Percentiles rank a stretch among this genome's conserved stretches.
Evolutionary conservation across 37 sponge, comb jelly and placozoan species (phyloP).

Genomic region (Bolinopsis microptera): DNA sequence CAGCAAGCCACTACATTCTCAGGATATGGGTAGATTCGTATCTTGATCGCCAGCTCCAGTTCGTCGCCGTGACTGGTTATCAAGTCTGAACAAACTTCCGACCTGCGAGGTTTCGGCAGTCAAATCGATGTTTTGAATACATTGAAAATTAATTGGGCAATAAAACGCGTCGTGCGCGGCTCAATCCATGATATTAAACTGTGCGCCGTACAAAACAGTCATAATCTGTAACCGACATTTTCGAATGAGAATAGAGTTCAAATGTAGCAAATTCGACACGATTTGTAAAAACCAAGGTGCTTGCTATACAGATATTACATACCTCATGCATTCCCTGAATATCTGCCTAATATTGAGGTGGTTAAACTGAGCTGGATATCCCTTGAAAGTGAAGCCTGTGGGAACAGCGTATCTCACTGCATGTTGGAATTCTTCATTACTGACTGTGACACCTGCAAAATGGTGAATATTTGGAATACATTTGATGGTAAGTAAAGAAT

Average conservation of each 20-base stretch:
- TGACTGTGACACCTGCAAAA: constrained; percentile 71
- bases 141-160: neutral
- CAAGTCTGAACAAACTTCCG: constrained; percentile 88
- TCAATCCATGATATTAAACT: too few species aligned
- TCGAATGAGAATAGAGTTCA: too few species aligned
- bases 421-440: constrained; percentile 93
- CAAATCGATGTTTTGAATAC: neutral
- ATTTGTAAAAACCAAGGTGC: too few species aligned
- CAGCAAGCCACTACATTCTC: constrained; percentile 90
- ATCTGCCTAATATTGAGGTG: constrained; percentile 74
- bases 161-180: neutral
- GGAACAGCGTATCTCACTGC: constrained; percentile 79
- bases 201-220: too few species aligned
- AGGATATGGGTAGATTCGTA: constrained; percentile 79
- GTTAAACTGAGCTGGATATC: constrained; percentile 90
- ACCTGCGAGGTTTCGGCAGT: constrained; percentile 68
- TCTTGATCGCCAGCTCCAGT: constrained; percentile 82
- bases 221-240: too few species aligned
- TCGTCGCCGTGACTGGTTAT: constrained; percentile 85
- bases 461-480: too few species aligned
- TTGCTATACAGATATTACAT: too few species aligned
- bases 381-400: constrained; percentile 95
- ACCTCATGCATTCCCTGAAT: constrained; percentile 83
- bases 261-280: too few species aligned
- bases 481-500: too few species aligned